Percentiles rank a stretch among this genome's conserved stretches.
Conservation (phyloP, 1,140 invertebrate genomes). For the Lanistes nyassanus region DNA sequence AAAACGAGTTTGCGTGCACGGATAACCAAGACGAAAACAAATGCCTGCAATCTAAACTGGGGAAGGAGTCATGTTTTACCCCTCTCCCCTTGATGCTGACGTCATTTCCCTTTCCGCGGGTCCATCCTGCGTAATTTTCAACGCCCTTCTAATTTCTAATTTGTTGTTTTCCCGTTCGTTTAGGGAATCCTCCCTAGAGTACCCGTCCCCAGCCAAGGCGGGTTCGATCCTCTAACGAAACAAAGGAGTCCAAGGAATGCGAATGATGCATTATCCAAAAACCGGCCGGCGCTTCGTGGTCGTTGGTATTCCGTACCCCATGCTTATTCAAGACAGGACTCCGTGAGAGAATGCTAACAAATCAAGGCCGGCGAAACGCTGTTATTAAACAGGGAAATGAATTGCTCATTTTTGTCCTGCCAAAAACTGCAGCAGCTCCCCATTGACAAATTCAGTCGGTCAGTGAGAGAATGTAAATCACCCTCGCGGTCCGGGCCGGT, state of each 20-base stretch:
- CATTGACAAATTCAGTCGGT: slow-evolving; percentile 19
- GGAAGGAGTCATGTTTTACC: too few species aligned
- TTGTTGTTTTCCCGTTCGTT: slow-evolving; percentile 28
- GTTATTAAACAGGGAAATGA: slow-evolving; percentile 32
- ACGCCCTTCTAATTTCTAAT: slow-evolving; percentile 27
- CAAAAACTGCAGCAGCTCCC: slow-evolving; percentile 14
- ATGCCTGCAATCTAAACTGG: too few species aligned
- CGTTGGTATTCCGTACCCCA: slow-evolving; percentile 19
- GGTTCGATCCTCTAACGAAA: slow-evolving; percentile 18
- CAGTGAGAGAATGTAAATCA: slow-evolving; percentile 30
- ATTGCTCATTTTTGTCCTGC: slow-evolving; percentile 32
- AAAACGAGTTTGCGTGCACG: too few species aligned
- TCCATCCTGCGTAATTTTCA: neutral
- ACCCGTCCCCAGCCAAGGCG: slow-evolving; percentile 11
- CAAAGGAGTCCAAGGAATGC: slow-evolving; percentile 25
- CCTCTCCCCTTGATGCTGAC: neutral
- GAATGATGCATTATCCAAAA: slow-evolving; percentile 28
- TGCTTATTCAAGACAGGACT: slow-evolving; percentile 27
- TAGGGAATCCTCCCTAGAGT: slow-evolving; percentile 20
- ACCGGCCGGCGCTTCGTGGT: neutral
- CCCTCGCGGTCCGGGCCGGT: neutral
- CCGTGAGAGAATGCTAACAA: slow-evolving; percentile 12
- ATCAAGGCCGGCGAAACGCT: slow-evolving; percentile 13
- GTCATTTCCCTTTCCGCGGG: slow-evolving; percentile 5
- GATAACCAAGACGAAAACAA: too few species aligned